These are phyloP conservation scores for Atopsyche davidsoni DNA, from an alignment of 1,140 invertebrate species.

Conservation along the genomic window DNA sequence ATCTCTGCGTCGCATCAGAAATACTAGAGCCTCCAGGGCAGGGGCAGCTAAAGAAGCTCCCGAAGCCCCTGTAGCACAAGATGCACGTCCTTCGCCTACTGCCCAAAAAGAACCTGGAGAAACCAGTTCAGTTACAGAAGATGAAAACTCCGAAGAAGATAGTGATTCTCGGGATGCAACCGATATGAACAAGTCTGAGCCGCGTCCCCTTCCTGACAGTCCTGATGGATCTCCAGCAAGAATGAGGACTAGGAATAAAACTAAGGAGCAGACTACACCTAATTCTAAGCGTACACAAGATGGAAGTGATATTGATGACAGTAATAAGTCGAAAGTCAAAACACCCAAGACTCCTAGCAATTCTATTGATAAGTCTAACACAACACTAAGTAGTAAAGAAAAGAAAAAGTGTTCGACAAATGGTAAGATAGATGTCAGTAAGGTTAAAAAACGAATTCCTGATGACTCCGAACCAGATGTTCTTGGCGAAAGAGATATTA, in stretches of 20 bases:
- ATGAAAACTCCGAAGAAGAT: constrained; percentile 88
- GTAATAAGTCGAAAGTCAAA: constrained; percentile 46
- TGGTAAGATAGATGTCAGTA: constrained; percentile 58
- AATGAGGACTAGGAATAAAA: constrained; percentile 82
- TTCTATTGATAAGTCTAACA: constrained; percentile 44
- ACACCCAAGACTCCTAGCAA: constrained; percentile 32
- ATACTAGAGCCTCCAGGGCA: constrained; percentile 63
- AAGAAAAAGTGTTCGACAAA: constrained; percentile 59
- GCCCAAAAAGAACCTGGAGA: constrained; percentile 57
- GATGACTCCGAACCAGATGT: constrained; percentile 49
- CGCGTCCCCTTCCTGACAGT: constrained; percentile 56
- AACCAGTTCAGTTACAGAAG: constrained; percentile 88
- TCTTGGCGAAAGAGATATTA: constrained; percentile 56
- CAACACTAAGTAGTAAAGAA: constrained; percentile 48
- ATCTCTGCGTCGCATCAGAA: constrained; percentile 81
- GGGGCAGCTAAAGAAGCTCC: constrained; percentile 53
- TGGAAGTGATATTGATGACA: constrained; percentile 56
- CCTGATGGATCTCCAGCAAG: constrained; percentile 76
- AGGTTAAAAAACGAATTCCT: constrained; percentile 65
- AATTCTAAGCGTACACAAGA: constrained; percentile 58
- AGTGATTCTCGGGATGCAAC: constrained; percentile 68
- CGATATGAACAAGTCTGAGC: constrained; percentile 41
- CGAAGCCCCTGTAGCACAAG: constrained; percentile 48
- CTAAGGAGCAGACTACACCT: constrained; percentile 66
- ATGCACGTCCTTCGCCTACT: constrained; percentile 55